Evolutionary conservation across 2,888 invertebrate genomes (phyloP), one percentile per base, ranked within the genome.

Genomic region (Plagodis pulveraria): DNA sequence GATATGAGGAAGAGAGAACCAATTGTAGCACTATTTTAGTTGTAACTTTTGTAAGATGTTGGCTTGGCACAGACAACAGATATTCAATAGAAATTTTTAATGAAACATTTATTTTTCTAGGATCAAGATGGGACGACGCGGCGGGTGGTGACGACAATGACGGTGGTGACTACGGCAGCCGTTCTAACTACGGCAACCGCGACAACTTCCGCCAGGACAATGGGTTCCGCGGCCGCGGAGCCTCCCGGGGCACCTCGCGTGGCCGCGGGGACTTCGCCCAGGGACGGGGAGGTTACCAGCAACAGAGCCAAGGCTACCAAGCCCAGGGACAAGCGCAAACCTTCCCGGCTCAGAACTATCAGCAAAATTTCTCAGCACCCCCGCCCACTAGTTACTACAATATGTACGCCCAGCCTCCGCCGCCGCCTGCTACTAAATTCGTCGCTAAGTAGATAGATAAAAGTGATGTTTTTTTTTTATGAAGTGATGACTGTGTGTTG

Each of bases 401-500:
- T 60, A 90, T 91, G 90, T 92, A 91, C 56, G 71, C 89, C 0
- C 88, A 88, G 50, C 91, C 89, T 0, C 90, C 88, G 0, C 88
- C 87, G 0, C 84, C 87, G 0, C 85, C 85, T 2, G 54, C 58
- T 8, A 6, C 6, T 33, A 77, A 80, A 55, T 79, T 73, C 50
- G 70, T 40, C 11, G 74, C 77, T 50, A 80, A 81, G 50, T 56
- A 56, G 38, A 35, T 42, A 40, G 22, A 2, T 22, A 34, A 44
- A 36, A 40, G 42, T 42, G 42, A 42, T n/a, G n/a, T 11, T 42
- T 36, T 36, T 36, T 4, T 36, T 36, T 22, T 22, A 22, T 22
- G 22, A 22, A 2, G 22, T 22, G 22, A 22, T 22, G 22, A 22
- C 22, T 22, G 38, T 38, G 6, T 9, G 38, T 4, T 35, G 11